These are phyloP conservation scores for Criorhina ranunculi DNA, from an alignment of 2,888 invertebrate species.

Conservation along the genomic window DNA sequence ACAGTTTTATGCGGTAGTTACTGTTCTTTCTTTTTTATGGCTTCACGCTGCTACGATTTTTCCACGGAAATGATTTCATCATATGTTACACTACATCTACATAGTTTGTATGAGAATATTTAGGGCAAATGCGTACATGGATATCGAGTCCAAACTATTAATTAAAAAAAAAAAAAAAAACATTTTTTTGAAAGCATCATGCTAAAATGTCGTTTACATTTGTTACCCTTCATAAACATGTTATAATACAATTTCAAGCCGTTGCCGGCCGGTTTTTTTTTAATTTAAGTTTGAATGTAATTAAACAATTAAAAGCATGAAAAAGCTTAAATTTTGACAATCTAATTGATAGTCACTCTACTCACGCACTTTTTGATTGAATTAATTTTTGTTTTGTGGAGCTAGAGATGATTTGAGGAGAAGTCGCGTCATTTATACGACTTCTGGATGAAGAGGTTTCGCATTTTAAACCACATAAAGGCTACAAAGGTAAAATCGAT, in stretches of 20 bases:
- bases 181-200: slow-evolving; percentile 2
- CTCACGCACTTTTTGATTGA: slow-evolving; percentile 30
- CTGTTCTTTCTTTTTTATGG: neutral
- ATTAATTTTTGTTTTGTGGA: neutral
- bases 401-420: too few species aligned
- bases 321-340: slow-evolving; percentile 3
- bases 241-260: slow-evolving; percentile 11
- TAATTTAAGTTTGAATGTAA: neutral
- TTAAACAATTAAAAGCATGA: slow-evolving; percentile 6
- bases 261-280: neutral
- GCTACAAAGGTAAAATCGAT: too few species aligned
- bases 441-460: too few species aligned
- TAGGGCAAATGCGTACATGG: neutral
- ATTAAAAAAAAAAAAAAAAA: slow-evolving; percentile 4
- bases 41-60: neutral
- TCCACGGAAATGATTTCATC: slow-evolving; percentile 26
- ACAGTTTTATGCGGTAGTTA: neutral
- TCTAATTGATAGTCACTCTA: slow-evolving; percentile 17
- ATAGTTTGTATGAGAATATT: neutral
- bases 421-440: too few species aligned
- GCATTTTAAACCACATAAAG: too few species aligned
- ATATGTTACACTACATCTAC: neutral
- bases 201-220: slow-evolving; percentile 36
- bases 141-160: slow-evolving; percentile 7
- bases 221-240: slow-evolving; percentile 1